Evolutionary conservation across 2,888 invertebrate species (phyloP).

Genomic region (Epinotia nisella): DNA sequence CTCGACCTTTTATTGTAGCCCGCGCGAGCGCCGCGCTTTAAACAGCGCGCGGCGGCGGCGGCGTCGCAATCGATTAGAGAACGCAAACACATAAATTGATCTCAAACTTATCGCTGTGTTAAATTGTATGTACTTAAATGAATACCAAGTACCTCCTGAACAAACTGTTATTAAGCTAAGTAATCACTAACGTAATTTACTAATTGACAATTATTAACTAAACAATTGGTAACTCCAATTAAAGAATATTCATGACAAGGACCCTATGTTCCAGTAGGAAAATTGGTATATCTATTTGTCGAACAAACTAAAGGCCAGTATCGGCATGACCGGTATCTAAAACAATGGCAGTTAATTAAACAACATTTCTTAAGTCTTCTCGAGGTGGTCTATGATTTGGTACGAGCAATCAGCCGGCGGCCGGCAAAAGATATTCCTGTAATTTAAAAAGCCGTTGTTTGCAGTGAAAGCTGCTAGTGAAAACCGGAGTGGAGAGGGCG

Average conservation of each 20-base stretch:
- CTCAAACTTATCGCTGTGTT: constrained; percentile 24
- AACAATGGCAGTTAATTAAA: constrained; percentile 37
- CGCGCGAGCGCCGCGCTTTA: constrained; percentile 38
- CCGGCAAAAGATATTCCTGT: constrained; percentile 51
- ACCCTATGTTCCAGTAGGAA: neutral
- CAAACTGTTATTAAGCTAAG: constrained; percentile 14
- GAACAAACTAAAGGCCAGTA: constrained; percentile 19
- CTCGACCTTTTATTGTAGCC: constrained; percentile 51
- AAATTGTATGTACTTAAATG: constrained; percentile 14
- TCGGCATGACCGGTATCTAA: constrained; percentile 5
- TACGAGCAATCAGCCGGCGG: constrained; percentile 32
- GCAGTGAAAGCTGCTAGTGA: constrained; percentile 52
- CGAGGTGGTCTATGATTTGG: constrained; percentile 38
- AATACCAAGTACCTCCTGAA: constrained; percentile 3
- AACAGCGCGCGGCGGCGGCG: constrained; percentile 23
- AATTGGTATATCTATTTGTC: neutral
- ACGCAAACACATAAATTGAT: constrained; percentile 40
- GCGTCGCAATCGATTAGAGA: constrained; percentile 41
- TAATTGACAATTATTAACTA: constrained; percentile 7
- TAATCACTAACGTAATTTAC: constrained; percentile 9
- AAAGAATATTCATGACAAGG: neutral
- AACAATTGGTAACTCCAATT: constrained; percentile 9
- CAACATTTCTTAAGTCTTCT: constrained; percentile 32
- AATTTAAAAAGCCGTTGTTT: constrained; percentile 47
- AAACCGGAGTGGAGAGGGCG: constrained; percentile 51